Evolutionary conservation across 37 sponge, comb jelly and placozoan species (phyloP), one percentile per base, ranked within the genome.

Genomic region (Chondrilla cf. caribensis): DNA sequence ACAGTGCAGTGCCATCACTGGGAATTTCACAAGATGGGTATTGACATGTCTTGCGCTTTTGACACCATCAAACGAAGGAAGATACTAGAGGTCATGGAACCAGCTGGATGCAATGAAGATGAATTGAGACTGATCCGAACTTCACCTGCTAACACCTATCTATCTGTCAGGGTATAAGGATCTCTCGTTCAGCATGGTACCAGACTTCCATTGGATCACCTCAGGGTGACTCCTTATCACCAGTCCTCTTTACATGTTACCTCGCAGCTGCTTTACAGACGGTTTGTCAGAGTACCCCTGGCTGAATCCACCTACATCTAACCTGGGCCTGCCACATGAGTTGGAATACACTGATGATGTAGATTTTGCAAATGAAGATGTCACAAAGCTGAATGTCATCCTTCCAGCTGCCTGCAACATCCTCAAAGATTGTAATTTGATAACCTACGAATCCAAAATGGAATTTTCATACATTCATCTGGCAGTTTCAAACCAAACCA

Each of bases 321-420:
- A 66, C 25, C 42, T 62, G 9, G 54, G 42, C 3, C 6, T 82
- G 47, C 82, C 82, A 7, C 70, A 60, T 15, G 82, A 82, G 42
- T 82, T 68, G 70, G 82, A 82, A 64, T 82, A 82, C 60, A 54
- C 82, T 21, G 82, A 82, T 66, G 82, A 82, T 67, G 70, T 82
- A 28, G 82, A 82, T 42, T 82, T 82, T 26, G 44, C 40, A 26
- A 65, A 82, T 66, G 42, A 82, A 33, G 68, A 62, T 37, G 54
- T 8, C 9, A 65, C 62, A 15, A 4, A 15, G 3, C 54, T 82
- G 21, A 19, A 4, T 35, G 7, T 17, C 32, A 24, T 82, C 4
- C 54, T 82, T 22, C 82, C 82, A 66, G 38, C 39, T 14, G 62
- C 67, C 11, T 42, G 19, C 21, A 65, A 67, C 37, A 60, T 40